These are phyloP conservation scores for Onychostoma macrolepis DNA, from an alignment of 2,113 vertebrate species.

Conservation along the genomic window DNA sequence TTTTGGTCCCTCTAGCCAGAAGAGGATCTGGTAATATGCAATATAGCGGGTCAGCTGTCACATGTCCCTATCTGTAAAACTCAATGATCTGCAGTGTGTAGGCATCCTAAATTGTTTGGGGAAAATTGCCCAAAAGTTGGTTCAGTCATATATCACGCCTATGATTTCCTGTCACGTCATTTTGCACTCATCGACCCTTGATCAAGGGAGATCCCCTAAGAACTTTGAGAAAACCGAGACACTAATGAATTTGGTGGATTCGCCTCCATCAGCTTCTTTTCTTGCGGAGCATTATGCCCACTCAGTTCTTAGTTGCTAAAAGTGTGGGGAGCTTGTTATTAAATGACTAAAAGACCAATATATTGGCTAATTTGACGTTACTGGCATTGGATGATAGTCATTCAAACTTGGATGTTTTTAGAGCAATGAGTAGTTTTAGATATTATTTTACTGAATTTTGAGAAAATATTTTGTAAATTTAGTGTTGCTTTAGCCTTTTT, in stretches of 20 bases:
- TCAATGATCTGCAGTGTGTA: not conserved
- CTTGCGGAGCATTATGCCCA: not conserved
- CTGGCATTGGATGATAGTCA: not conserved
- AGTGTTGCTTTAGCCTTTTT: not conserved
- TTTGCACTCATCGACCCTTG: not conserved
- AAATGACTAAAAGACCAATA: not conserved
- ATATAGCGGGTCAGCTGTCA: not conserved
- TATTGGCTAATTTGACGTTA: not conserved
- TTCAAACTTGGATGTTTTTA: not conserved
- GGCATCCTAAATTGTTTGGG: not conserved
- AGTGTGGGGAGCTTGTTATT: not conserved
- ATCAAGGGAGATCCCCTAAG: conserved; percentile 17
- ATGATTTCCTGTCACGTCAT: not conserved
- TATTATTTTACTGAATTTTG: not conserved
- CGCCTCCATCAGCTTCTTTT: not conserved
- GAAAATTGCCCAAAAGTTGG: not conserved
- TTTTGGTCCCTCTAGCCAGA: not conserved
- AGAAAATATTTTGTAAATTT: not conserved
- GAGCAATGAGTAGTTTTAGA: not conserved
- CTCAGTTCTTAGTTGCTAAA: not conserved
- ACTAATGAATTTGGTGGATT: not conserved
- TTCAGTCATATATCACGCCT: not conserved
- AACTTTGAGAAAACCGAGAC: not conserved
- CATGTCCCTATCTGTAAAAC: not conserved
- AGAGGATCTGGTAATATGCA: not conserved